Base-by-base conservation (phyloP, 2,888 invertebrate genomes). In the Athripsodes cinereus region DNA sequence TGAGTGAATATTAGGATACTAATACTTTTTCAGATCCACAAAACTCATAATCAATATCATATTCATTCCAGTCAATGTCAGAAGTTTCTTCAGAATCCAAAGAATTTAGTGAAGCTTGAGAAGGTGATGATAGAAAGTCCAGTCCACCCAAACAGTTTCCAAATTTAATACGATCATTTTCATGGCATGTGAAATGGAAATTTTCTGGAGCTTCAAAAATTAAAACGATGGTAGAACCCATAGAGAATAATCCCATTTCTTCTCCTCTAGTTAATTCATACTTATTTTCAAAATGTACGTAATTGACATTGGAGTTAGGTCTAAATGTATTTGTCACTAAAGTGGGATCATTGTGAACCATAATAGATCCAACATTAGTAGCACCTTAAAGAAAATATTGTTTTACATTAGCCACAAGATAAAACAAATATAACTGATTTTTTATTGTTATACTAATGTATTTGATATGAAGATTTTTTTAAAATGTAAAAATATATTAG, bases 361-460 rank as follows among this genome's bases (percentile, higher is more conserved):
- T 79, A 63, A 87, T 85, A n/a, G 84, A 85, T n/a, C 88, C 88
- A 8, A 89, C 89, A 69, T 88, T 88, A 2, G 88, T 89, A 5
- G 89, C 89, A 2, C 88, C 62, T 62, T 22, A 50, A 48, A 57
- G 16, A n/a, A 20, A 47, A 47, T 20, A 20, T 18, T 20, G 21
- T 6, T n/a, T 47, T 47, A 19, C 20, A 47, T 47, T n/a, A n/a
- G n/a, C n/a, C n/a, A n/a, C n/a, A n/a, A n/a, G n/a, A n/a, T n/a
- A n/a, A n/a, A n/a, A n/a, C n/a, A n/a, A n/a, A n/a, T n/a, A n/a
- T n/a, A n/a, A n/a, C n/a, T n/a, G n/a, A n/a, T n/a, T n/a, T n/a
- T n/a, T n/a, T n/a, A n/a, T n/a, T n/a, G n/a, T n/a, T n/a, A n/a
- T n/a, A n/a, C n/a, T n/a, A n/a, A n/a, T n/a, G n/a, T n/a, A n/a